A percentile compares a stretch with the other conserved stretches of the same genome.
Conservation (phyloP, 2,797 vertebrate genomes). For the Anguilla pacifica region DNA sequence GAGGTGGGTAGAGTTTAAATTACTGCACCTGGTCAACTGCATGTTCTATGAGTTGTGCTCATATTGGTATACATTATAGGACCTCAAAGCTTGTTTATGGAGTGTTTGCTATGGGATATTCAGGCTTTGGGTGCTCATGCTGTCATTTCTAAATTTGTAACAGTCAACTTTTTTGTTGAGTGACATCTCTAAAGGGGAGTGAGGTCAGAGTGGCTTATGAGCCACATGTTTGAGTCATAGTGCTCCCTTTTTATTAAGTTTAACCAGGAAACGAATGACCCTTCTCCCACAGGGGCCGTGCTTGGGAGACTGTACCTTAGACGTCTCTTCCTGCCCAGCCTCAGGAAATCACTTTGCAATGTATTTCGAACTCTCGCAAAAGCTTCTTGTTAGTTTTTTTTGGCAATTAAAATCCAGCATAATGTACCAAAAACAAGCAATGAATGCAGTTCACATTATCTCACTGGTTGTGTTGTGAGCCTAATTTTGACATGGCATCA, state of each 20-base stretch:
- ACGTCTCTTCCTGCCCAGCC: not conserved
- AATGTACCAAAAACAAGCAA: not conserved
- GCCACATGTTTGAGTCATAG: slow-evolving; percentile 15
- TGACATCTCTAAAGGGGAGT: not conserved
- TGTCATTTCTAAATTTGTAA: slow-evolving; percentile 16
- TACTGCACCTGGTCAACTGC: slow-evolving; percentile 28
- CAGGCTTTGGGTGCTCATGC: slow-evolving; percentile 10
- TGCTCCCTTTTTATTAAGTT: not conserved
- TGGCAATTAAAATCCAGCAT: not conserved
- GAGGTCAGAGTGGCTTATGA: not conserved
- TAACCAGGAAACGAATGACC: slow-evolving; percentile 7
- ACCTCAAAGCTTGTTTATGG: slow-evolving; percentile 21
- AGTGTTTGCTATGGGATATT: slow-evolving; percentile 29
- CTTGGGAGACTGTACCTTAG: not conserved
- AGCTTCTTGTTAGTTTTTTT: not conserved
- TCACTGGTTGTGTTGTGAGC: no score
- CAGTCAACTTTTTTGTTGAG: slow-evolving; percentile 13
- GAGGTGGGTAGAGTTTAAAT: not conserved
- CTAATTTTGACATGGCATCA: no score
- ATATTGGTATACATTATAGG: not conserved
- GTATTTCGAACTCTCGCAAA: not conserved
- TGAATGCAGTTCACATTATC: not conserved
- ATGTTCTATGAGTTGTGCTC: not conserved
- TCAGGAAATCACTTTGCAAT: not conserved
- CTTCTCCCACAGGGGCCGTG: not conserved